Conservation (phyloP, 2,113 vertebrate species). For the Podarcis cretensis region DNA sequence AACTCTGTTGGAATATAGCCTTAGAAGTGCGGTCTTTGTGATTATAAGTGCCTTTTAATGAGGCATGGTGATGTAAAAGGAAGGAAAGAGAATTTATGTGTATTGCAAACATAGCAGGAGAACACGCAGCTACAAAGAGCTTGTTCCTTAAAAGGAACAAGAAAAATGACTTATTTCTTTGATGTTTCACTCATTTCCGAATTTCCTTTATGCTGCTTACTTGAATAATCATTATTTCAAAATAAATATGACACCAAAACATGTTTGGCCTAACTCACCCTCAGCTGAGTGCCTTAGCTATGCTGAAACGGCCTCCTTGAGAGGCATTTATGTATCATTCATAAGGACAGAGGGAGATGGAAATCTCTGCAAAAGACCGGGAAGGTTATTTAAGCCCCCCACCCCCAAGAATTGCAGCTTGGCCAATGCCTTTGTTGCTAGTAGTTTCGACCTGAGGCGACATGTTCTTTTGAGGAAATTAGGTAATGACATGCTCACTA, state of each 20-base stretch:
- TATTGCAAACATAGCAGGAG: background rate
- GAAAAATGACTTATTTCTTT: background rate
- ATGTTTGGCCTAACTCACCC: background rate
- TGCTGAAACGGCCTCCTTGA: background rate
- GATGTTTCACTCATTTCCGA: background rate
- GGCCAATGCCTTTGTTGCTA: background rate
- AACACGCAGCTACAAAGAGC: background rate
- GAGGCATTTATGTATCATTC: background rate
- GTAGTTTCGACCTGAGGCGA: background rate
- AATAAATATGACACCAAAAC: background rate
- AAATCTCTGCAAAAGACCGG: background rate
- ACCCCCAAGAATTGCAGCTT: background rate
- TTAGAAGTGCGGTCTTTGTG: background rate
- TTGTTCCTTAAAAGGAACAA: background rate
- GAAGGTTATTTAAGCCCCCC: background rate
- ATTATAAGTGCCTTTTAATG: background rate
- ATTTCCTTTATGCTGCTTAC: background rate
- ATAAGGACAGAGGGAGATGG: background rate
- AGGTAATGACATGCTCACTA: background rate
- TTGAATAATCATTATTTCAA: background rate
- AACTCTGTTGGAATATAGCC: background rate
- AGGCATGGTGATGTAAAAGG: background rate
- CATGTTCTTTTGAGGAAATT: background rate
- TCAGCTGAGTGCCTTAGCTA: background rate
- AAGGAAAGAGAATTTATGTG: background rate